phyloP scores from a whole-genome alignment of 1,140 invertebrate genomes.

The Microplitis mediator region DNA sequence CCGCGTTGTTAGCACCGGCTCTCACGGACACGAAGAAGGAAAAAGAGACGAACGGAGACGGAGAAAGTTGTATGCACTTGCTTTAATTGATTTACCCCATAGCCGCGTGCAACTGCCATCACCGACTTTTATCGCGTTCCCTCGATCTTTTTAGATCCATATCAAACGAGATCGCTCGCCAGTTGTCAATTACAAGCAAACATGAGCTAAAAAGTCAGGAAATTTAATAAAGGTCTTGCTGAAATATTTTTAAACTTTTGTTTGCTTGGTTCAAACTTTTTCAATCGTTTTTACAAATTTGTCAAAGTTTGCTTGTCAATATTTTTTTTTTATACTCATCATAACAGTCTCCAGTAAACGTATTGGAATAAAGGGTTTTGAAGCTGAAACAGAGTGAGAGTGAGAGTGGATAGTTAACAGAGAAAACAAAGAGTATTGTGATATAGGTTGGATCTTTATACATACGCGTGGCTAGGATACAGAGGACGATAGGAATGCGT shows the following conservation, averaged over 20 bases:
- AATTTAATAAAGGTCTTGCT: too few relatives aligned
- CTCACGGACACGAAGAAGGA: too few relatives aligned
- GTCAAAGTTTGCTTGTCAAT: too few relatives aligned
- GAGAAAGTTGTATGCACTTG: constrained; percentile 1
- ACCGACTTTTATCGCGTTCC: background rate
- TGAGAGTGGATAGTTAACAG: background rate
- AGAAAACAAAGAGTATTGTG: background rate
- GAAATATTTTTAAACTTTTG: too few relatives aligned
- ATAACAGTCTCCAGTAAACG: too few relatives aligned
- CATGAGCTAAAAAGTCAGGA: background rate
- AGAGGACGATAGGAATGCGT: constrained; percentile 47
- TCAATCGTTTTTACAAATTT: too few relatives aligned
- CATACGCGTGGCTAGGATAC: background rate
- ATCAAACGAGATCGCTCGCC: background rate
- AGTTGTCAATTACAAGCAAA: background rate
- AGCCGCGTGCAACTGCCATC: background rate
- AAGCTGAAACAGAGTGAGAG: background rate
- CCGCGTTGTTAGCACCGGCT: background rate
- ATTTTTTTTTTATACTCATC: too few relatives aligned
- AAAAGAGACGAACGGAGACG: background rate
- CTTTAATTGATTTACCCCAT: constrained; percentile 11
- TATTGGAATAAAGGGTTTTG: background rate
- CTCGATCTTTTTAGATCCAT: background rate
- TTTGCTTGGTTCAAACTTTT: too few relatives aligned
- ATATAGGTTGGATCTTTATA: constrained; percentile 2